Base-by-base conservation (phyloP, 2,888 invertebrate genomes). In the Hyles lineata region DNA sequence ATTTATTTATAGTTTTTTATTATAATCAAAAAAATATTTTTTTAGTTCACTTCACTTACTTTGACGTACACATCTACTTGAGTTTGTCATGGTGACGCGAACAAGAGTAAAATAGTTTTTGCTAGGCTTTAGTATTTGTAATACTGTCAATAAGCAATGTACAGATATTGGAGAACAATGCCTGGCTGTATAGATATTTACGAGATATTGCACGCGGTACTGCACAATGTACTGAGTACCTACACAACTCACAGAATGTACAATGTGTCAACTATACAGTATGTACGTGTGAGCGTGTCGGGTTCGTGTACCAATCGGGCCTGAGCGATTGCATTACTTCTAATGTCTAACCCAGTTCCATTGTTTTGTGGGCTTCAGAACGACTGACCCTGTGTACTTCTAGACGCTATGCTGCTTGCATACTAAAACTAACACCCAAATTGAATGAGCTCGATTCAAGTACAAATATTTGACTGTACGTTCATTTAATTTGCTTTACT, bases 281-380 rank as follows among this genome's bases (percentile, higher is more conserved):
- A 17, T 43, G 55, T 58, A 58, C 32, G 55, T 72, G 72, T 72
- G 78, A 80, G 77, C 74, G 73, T 59, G 67, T 72, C 58, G 67
- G 55, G 72, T 67, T 67, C 67, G 35, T 76, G 81, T 79, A 80
- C 83, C 82, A 85, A 85, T 84, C 79, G 79, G n/a, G 19, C 77
- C 84, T 79, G 79, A 67, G 23, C 77, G 82, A 83, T 83, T 85
- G 82, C 83, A 79, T 81, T 78, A 79, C 78, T 76, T 76, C 78
- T 76, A 76, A 75, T 76, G 74, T 76, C 81, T 86, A 86, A 85
- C 83, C 84, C 82, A 85, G 82, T 83, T 86, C 76, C 76, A 78
- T 82, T 75, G 82, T 79, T 81, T 75, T 75, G 74, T 75, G 75
- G 76, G 78, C 79, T 79, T 80, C 76, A 76, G 77, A 77, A 76